phyloP scores from a whole-genome alignment of 2,797 vertebrate genomes.

The Heteromormyrus szaboi region DNA sequence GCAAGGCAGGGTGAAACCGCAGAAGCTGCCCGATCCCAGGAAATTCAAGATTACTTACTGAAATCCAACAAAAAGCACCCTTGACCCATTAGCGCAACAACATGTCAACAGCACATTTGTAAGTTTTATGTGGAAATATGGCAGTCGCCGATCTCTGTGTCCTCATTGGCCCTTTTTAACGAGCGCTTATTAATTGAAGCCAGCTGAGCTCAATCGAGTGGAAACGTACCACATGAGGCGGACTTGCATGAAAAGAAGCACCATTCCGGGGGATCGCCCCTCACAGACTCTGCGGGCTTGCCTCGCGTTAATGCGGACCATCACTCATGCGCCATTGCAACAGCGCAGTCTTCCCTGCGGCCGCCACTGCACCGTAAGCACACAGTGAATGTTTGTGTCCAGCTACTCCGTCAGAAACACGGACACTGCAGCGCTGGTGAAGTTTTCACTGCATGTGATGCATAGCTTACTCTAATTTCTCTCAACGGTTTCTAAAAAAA shows the following conservation, averaged over 20 bases:
- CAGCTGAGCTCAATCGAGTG: constrained; percentile 4
- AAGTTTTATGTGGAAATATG: not conserved
- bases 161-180: not conserved
- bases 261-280: not conserved
- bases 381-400: not conserved
- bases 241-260: not conserved
- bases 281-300: not conserved
- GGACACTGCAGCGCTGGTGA: not conserved
- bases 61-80: not conserved
- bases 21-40: not conserved
- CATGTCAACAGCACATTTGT: not conserved
- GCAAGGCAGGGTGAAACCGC: not conserved
- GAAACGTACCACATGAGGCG: not conserved
- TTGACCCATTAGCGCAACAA: not conserved
- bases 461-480: not conserved
- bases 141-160: not conserved
- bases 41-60: not conserved
- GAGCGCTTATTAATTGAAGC: not conserved
- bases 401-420: not conserved
- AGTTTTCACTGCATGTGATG: not conserved
- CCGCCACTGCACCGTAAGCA: not conserved
- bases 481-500: not conserved
- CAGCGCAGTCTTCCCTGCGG: not conserved
- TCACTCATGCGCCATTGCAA: not conserved
- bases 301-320: not conserved